Percentiles rank a stretch among this genome's conserved stretches.
Evolutionary conservation across 2,113 vertebrate species (phyloP).

Genomic region (Tamias sibiricus): DNA sequence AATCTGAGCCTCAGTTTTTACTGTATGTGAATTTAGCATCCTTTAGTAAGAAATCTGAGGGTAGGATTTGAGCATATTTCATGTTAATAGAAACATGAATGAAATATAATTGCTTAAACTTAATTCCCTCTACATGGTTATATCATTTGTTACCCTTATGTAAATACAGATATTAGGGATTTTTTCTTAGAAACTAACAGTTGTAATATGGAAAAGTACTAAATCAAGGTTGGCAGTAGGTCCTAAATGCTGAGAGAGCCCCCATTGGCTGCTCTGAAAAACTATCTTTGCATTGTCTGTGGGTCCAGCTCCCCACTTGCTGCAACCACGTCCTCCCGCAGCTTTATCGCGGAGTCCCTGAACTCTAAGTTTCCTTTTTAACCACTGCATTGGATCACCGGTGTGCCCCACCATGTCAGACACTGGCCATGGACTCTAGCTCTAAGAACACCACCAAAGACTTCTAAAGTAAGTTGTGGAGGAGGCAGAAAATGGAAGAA

Average conservation of each 20-base stretch:
- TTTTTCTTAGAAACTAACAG: not conserved
- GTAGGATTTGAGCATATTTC: not conserved
- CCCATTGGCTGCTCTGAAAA: too few relatives aligned
- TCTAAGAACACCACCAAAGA: not conserved
- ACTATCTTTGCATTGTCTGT: too few relatives aligned
- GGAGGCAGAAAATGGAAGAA: not conserved
- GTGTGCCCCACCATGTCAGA: too few relatives aligned
- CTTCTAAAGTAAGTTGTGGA: not conserved
- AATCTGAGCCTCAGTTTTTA: not conserved
- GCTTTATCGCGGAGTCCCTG: too few relatives aligned
- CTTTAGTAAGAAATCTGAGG: not conserved
- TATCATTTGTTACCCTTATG: not conserved
- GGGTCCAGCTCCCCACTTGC: too few relatives aligned
- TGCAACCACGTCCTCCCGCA: too few relatives aligned
- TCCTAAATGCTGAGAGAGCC: too few relatives aligned
- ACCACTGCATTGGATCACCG: too few relatives aligned
- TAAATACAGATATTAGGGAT: not conserved
- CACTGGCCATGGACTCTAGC: rapidly evolving
- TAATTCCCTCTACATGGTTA: not conserved
- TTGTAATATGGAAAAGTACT: not conserved
- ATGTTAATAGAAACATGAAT: not conserved
- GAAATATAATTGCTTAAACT: not conserved
- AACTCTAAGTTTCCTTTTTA: too few relatives aligned
- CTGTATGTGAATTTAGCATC: not conserved
- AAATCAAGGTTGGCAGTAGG: not conserved